Conservation (phyloP, 2,113 vertebrate species). For the Oceanites oceanicus region DNA sequence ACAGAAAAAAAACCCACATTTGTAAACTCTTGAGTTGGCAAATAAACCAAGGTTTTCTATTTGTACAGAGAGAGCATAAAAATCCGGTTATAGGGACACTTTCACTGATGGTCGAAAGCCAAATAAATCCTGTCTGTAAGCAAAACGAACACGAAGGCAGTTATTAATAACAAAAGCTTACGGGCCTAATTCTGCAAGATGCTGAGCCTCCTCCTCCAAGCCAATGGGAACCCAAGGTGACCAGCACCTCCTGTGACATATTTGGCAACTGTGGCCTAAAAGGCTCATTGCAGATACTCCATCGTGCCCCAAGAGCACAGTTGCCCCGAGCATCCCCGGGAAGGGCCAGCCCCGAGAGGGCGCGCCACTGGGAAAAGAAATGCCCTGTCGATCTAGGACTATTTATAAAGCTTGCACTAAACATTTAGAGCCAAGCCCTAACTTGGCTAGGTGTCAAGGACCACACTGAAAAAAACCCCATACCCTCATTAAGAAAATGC, state of each 20-base stretch:
- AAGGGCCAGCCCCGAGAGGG: not conserved
- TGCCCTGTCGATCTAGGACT: not conserved
- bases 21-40: constrained; percentile 6
- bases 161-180: constrained; percentile 54
- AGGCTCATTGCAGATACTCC: not conserved
- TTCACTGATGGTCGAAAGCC: not conserved
- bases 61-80: not conserved
- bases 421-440: constrained; percentile 2
- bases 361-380: not conserved
- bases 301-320: not conserved
- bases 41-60: constrained; percentile 15
- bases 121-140: constrained; percentile 28
- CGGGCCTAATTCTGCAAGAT: not conserved
- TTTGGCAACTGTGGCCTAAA: not conserved
- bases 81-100: constrained; percentile 6
- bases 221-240: not conserved
- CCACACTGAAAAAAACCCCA: not conserved
- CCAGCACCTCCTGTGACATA: not conserved
- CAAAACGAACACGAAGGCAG: not conserved
- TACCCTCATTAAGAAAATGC: constrained; percentile 33
- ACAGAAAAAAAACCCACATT: not conserved
- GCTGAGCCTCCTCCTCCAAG: not conserved
- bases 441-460: constrained; percentile 48
- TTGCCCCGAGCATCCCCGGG: not conserved
- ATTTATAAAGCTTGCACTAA: constrained; percentile 18